Evolutionary conservation across 2,113 vertebrate species (phyloP).

Genomic region (Pelvicachromis taeniatus): DNA sequence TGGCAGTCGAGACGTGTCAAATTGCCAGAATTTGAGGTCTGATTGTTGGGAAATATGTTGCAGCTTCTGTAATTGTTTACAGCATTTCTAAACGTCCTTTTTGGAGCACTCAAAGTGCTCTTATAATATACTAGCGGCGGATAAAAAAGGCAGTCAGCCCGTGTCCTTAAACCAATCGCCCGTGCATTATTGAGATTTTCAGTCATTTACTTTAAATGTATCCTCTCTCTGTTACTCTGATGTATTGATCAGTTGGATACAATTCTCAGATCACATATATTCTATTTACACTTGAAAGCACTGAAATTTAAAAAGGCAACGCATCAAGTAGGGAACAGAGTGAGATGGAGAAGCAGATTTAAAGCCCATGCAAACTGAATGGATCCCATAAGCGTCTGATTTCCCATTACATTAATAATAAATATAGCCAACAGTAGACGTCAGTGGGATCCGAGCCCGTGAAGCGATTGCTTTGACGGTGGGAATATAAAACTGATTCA

Average conservation of each 20-base stretch:
- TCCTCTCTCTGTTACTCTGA: background rate
- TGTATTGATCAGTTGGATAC: constrained; percentile 5
- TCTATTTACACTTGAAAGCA: constrained; percentile 24
- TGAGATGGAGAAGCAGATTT: constrained; percentile 10
- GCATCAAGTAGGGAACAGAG: background rate
- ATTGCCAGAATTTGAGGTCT: constrained; percentile 27
- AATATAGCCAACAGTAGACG: constrained; percentile 15
- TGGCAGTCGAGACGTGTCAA: constrained; percentile 26
- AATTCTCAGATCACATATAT: background rate
- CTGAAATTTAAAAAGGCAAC: background rate
- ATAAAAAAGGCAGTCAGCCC: background rate
- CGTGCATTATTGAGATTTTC: background rate
- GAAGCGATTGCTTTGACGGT: background rate
- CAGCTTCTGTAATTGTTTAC: constrained; percentile 5
- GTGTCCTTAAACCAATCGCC: background rate
- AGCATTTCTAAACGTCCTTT: background rate
- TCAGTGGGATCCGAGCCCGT: background rate
- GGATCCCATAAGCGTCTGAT: constrained; percentile 25
- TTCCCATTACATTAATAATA: constrained; percentile 41
- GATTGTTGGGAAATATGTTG: constrained; percentile 32
- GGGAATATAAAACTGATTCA: constrained; percentile 35
- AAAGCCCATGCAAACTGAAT: constrained; percentile 6
- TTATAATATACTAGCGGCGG: background rate
- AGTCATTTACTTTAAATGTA: background rate
- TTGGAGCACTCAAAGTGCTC: background rate